These are phyloP conservation scores for Knipowitschia caucasica DNA, from an alignment of 2,797 vertebrate species.

Conservation along the genomic window DNA sequence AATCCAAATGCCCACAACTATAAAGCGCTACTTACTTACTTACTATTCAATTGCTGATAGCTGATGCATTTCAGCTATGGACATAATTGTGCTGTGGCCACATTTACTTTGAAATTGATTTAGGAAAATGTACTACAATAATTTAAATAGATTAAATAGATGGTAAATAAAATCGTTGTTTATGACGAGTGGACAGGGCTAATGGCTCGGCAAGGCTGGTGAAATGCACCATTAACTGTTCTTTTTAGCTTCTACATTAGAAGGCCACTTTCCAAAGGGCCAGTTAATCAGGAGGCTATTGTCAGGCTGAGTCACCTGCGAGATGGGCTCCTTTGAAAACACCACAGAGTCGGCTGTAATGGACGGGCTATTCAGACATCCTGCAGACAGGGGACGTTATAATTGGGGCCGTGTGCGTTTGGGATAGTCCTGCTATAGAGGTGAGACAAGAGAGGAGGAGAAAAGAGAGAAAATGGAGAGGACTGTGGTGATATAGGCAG, in stretches of 20 bases:
- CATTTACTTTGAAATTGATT: no score
- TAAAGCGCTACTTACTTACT: no score
- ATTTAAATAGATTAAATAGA: no score
- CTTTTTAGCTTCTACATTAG: conserved; percentile 68
- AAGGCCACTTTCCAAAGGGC: conserved; percentile 66
- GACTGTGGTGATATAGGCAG: neutral
- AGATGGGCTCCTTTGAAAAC: conserved; percentile 68
- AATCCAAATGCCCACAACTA: no score
- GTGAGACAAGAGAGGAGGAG: neutral
- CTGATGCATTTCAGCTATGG: no score
- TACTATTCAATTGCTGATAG: no score
- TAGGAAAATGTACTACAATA: no score
- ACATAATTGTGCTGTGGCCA: no score
- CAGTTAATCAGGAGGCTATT: conserved; percentile 77
- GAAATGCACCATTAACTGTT: conserved; percentile 68
- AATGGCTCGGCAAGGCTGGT: conserved; percentile 39
- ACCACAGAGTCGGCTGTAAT: conserved; percentile 58
- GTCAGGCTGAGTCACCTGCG: conserved; percentile 67
- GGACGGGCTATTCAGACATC: conserved; percentile 62
- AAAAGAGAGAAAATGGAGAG: neutral
- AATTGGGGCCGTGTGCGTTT: conserved; percentile 51
- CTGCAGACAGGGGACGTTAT: conserved; percentile 52
- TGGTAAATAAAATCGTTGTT: conserved; percentile 48
- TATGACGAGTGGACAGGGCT: conserved; percentile 59
- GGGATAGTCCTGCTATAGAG: conserved; percentile 47